Evolutionary conservation across 1,140 invertebrate genomes (phyloP).

Genomic region (Mya arenaria): DNA sequence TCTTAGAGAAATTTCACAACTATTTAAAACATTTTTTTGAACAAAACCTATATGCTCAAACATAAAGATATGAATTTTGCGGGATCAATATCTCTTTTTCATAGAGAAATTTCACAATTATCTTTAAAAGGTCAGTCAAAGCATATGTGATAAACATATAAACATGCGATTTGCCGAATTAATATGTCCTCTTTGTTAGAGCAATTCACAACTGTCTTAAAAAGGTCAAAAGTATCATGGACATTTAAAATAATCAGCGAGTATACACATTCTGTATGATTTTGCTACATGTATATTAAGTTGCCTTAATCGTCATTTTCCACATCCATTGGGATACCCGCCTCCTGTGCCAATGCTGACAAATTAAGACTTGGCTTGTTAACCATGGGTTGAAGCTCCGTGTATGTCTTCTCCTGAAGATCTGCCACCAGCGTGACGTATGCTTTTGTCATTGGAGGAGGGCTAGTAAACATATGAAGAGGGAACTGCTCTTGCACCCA

Average conservation of each 20-base stretch:
- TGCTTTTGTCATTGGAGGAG: conserved; percentile 18
- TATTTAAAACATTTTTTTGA: neutral
- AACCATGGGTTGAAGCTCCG: conserved; percentile 16
- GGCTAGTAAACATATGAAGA: conserved; percentile 21
- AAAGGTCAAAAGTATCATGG: neutral
- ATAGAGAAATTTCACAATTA: conserved; percentile 23
- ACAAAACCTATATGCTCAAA: neutral
- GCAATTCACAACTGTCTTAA: neutral
- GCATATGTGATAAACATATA: conserved; percentile 25
- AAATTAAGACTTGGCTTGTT: conserved; percentile 12
- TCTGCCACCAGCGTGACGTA: conserved; percentile 10
- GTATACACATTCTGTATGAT: conserved; percentile 15
- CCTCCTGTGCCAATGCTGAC: conserved; percentile 18
- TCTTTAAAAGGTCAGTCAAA: neutral
- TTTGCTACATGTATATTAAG: conserved; percentile 22
- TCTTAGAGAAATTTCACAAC: conserved; percentile 21
- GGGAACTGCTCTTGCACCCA: conserved; percentile 18
- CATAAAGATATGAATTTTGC: neutral
- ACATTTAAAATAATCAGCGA: neutral
- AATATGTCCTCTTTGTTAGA: neutral
- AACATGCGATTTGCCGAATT: conserved; percentile 11
- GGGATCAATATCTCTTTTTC: conserved; percentile 7
- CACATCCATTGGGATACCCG: conserved; percentile 16
- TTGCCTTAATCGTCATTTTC: conserved; percentile 24
- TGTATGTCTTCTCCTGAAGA: conserved; percentile 17